phyloP scores from a whole-genome alignment of 2,888 invertebrate species.

The Hypena proboscidalis region DNA sequence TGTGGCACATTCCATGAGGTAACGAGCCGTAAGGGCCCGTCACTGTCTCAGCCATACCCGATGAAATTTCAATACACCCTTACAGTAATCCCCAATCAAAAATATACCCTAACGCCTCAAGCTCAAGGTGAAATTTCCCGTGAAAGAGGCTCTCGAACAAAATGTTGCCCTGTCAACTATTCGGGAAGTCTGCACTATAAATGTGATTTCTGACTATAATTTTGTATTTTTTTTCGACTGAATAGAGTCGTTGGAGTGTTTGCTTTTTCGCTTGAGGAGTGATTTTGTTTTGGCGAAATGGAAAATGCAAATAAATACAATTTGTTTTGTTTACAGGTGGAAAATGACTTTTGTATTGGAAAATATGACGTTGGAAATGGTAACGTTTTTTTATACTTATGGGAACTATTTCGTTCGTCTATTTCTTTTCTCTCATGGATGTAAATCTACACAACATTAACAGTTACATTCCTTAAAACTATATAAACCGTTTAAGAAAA shows the following conservation, averaged over 20 bases:
- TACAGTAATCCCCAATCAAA: constrained; percentile 20
- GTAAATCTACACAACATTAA: no score
- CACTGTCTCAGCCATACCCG: constrained; percentile 54
- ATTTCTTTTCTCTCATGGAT: no score
- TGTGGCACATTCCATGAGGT: constrained; percentile 42
- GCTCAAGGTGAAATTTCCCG: constrained; percentile 17
- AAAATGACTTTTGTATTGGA: no score
- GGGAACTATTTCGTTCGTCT: no score
- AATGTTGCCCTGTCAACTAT: constrained; percentile 49
- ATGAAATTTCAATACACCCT: constrained; percentile 60
- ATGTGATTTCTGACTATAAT: constrained; percentile 43
- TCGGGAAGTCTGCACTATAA: constrained; percentile 28
- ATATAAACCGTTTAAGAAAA: no score
- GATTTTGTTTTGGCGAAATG: background rate
- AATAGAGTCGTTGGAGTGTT: constrained; percentile 14
- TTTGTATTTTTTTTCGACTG: constrained; percentile 33
- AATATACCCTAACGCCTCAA: constrained; percentile 15
- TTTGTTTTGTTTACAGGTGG: no score
- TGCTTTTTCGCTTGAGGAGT: background rate
- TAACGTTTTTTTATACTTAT: no score
- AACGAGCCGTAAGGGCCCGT: constrained; percentile 58
- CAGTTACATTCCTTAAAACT: no score
- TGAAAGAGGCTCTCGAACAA: constrained; percentile 20
- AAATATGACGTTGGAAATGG: no score
- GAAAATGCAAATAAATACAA: no score